phyloP scores from a whole-genome alignment of 2,888 invertebrate genomes.

The Mesorhabditis sp. region DNA sequence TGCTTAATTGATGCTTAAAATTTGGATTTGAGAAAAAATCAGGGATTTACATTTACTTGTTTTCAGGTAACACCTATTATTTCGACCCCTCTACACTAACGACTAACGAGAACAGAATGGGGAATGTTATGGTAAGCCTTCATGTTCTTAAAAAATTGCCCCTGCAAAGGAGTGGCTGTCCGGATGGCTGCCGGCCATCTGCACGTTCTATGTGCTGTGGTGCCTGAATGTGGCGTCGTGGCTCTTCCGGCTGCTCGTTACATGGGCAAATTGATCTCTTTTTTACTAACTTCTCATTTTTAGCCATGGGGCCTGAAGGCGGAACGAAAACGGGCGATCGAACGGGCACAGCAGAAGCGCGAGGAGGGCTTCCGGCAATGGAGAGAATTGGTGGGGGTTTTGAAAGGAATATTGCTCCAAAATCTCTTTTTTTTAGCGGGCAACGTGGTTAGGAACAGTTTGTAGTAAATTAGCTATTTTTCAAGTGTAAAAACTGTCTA shows the following conservation, averaged over 20 bases:
- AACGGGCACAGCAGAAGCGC: conserved; percentile 15
- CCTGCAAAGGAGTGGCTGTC: too few species aligned
- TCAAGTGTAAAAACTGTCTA: too few species aligned
- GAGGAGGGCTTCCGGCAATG: conserved; percentile 14
- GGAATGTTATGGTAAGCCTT: too few species aligned
- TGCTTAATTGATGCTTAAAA: too few species aligned
- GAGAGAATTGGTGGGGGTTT: not conserved
- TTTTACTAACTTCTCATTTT: not conserved
- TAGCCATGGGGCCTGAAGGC: conserved; percentile 28
- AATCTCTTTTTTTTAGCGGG: not conserved
- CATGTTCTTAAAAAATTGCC: too few species aligned
- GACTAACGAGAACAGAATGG: too few species aligned
- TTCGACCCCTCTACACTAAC: too few species aligned
- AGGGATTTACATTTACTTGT: too few species aligned
- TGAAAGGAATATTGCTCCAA: not conserved
- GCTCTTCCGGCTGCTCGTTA: not conserved
- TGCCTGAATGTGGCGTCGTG: not conserved
- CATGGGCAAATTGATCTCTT: not conserved
- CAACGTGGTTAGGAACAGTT: too few species aligned
- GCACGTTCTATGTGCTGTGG: not conserved
- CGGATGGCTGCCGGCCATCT: not conserved
- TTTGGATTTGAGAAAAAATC: too few species aligned
- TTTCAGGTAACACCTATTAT: too few species aligned
- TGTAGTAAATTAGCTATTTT: too few species aligned
- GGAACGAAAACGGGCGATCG: conserved; percentile 20